phyloP scores from a whole-genome alignment of 2,797 vertebrate species.

The Squalus acanthias region DNA sequence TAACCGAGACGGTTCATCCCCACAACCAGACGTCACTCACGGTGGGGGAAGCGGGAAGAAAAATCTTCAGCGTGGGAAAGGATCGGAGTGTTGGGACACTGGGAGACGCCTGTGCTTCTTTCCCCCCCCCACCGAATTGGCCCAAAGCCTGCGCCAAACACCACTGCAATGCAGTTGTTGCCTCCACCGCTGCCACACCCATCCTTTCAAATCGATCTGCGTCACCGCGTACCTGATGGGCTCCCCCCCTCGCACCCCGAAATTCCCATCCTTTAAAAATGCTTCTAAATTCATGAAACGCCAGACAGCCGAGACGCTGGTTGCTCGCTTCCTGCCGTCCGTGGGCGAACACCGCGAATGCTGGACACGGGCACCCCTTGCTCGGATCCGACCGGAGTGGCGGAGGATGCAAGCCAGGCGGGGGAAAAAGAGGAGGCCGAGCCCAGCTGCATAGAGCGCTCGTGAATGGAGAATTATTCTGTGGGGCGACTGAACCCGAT shows the following conservation, averaged over 20 bases:
- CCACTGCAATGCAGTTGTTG: not conserved
- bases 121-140: not conserved
- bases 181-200: not conserved
- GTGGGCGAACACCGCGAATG: too few species aligned
- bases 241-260: not conserved
- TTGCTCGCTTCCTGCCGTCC: not conserved
- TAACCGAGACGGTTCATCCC: not conserved
- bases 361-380: not conserved
- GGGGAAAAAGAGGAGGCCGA: too few species aligned
- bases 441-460: too few species aligned
- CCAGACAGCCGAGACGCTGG: not conserved
- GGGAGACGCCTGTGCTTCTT: not conserved
- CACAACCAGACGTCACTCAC: not conserved
- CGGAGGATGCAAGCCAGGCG: not conserved
- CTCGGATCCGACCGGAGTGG: not conserved
- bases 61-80: not conserved
- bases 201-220: not conserved
- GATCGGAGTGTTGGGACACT: not conserved
- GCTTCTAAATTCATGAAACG: not conserved
- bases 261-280: not conserved
- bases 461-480: too few species aligned
- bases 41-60: not conserved
- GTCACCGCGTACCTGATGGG: not conserved
- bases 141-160: not conserved
- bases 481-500: not conserved